These are phyloP conservation scores for Dione vanillae DNA, from an alignment of 2,888 invertebrate species.

Conservation along the genomic window DNA sequence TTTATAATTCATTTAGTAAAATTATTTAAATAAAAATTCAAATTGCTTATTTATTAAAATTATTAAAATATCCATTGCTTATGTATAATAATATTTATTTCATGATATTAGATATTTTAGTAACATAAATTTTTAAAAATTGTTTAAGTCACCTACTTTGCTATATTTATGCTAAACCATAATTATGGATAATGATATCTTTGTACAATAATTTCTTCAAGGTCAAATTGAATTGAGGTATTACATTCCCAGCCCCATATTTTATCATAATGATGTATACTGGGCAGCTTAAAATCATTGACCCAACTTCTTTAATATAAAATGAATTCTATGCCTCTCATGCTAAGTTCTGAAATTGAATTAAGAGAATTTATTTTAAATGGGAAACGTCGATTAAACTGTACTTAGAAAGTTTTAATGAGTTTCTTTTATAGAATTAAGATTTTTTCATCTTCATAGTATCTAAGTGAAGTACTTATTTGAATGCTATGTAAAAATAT, in stretches of 20 bases:
- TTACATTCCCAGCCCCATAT: slow-evolving; percentile 34
- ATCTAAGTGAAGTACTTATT: slow-evolving; percentile 3
- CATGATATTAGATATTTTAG: no score
- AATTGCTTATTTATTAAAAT: no score
- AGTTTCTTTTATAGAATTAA: slow-evolving; percentile 35
- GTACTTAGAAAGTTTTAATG: slow-evolving; percentile 38
- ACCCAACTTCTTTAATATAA: slow-evolving; percentile 2
- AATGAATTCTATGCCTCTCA: slow-evolving; percentile 7
- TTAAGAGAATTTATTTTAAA: slow-evolving; percentile 1
- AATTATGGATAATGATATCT: slow-evolving; percentile 24
- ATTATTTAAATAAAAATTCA: no score
- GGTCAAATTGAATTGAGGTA: slow-evolving; percentile 33
- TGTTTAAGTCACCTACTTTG: not conserved
- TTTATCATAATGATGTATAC: slow-evolving; percentile 36
- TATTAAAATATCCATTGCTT: no score
- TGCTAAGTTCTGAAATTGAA: slow-evolving; percentile 16
- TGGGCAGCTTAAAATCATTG: slow-evolving; percentile 4
- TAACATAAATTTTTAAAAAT: not conserved
- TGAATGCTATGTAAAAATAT: slow-evolving; percentile 3
- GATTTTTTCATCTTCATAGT: slow-evolving; percentile 10
- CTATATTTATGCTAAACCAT: slow-evolving; percentile 4
- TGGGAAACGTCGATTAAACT: slow-evolving; percentile 33
- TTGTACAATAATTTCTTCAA: slow-evolving; percentile 18
- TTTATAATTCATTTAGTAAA: no score
- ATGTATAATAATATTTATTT: no score